phyloP scores from a whole-genome alignment of 1,140 invertebrate genomes.

The Caenorhabditis inopinata region DNA sequence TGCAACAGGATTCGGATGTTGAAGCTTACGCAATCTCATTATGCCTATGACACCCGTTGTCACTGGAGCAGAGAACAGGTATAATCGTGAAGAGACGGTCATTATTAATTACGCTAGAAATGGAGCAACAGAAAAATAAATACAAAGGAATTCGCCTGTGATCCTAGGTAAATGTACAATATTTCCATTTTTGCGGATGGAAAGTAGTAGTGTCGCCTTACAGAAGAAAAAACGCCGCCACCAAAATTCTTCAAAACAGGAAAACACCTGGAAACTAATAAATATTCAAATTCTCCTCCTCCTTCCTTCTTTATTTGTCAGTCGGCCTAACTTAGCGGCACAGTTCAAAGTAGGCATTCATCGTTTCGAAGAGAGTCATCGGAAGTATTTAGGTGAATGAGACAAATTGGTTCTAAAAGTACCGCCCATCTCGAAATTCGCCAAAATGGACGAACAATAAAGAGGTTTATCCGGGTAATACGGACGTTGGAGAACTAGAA shows the following conservation, averaged over 20 bases:
- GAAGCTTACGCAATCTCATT: slow-evolving; percentile 10
- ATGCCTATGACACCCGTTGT: slow-evolving; percentile 19
- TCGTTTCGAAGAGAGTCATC: background rate
- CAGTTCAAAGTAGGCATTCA: slow-evolving; percentile 13
- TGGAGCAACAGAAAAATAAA: too few relatives aligned
- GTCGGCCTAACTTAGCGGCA: slow-evolving; percentile 20
- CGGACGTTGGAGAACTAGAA: background rate
- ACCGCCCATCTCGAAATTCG: background rate
- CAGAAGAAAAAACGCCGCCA: too few relatives aligned
- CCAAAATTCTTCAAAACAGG: too few relatives aligned
- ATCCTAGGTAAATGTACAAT: too few relatives aligned
- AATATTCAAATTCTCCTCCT: slow-evolving; percentile 6
- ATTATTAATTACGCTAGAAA: background rate
- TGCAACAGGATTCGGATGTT: slow-evolving; percentile 17
- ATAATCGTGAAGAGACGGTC: background rate
- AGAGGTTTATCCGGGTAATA: background rate
- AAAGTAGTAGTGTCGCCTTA: too few relatives aligned
- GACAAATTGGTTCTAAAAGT: slow-evolving; percentile 2
- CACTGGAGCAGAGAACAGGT: too few relatives aligned
- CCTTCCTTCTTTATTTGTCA: slow-evolving; percentile 4
- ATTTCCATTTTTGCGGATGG: too few relatives aligned
- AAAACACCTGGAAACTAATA: slow-evolving; percentile 25
- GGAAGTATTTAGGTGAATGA: slow-evolving; percentile 34
- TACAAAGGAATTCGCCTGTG: too few relatives aligned
- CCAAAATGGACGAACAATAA: background rate